Base-by-base conservation (phyloP, 1,140 invertebrate genomes). In the Drosophila persimilis region DNA sequence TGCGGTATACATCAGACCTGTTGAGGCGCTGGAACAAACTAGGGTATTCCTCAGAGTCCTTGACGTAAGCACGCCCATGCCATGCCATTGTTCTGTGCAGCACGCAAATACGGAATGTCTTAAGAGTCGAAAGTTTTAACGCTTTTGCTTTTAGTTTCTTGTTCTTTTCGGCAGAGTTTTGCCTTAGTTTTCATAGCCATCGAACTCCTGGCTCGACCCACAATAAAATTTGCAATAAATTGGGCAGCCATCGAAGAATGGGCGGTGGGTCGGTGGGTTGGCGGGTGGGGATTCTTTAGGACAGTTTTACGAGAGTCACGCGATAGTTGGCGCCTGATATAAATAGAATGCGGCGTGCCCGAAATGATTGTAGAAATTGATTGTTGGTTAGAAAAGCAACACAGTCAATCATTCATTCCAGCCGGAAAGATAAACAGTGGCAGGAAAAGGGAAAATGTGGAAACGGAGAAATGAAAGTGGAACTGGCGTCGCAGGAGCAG, bases 321-420 rank as follows among this genome's bases (percentile, higher is more conserved):
- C 83, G 79, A 84, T 76, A 41, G 35, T 52, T 81, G 59, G 50
- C 48, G 62, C 62, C 61, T 53, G 77, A 64, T 86, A 86, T 81
- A 86, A 77, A 88, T 78, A 86, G 74, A 41, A 58, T 26, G 26
- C 48, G 60, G 61, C 65, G 66, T 84, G 80, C 76, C 75, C 61
- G 65, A 76, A 79, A 78, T 81, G 84, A 69, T 88, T 75, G 62
- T 61, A 57, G 64, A 79, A 88, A 88, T 88, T 88, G 83, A 88
- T 88, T 81, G 60, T 83, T 81, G 83, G 83, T 88, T 83, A 88
- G 83, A 83, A 88, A 81, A 76, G 60, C 75, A 83, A 83, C 83
- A 88, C 83, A 88, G 80, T 86, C 81, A 88, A 88, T 88, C 81
- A 86, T 51, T 88, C 56, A 67, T 62, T 41, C 69, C 26, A 46